A percentile compares a stretch with the other conserved stretches of the same genome.
phyloP scores from a whole-genome alignment of 2,797 vertebrate species.

The Notolepis coatsorum region DNA sequence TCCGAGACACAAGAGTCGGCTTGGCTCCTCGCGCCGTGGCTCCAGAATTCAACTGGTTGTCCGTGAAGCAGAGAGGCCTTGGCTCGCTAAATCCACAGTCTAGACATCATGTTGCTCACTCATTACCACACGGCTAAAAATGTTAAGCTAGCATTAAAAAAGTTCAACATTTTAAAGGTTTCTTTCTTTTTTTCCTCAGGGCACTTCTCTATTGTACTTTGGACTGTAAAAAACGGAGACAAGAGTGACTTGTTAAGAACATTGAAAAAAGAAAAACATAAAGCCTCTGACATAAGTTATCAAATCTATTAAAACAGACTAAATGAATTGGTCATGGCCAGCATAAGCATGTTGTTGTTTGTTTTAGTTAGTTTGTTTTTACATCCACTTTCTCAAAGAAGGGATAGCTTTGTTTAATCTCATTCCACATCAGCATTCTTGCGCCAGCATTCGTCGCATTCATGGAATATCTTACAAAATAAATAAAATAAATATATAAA shows the following conservation, averaged over 20 bases:
- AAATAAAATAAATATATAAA: too few relatives aligned
- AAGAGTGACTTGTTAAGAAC: constrained; percentile 57
- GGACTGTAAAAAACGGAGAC: constrained; percentile 47
- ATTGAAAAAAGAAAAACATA: constrained; percentile 48
- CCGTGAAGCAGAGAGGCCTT: constrained; percentile 56
- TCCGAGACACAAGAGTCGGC: constrained; percentile 54
- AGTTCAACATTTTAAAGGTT: constrained; percentile 34
- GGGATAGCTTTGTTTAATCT: constrained; percentile 54
- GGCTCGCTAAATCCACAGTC: constrained; percentile 62
- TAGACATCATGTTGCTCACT: constrained; percentile 48
- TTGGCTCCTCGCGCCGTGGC: constrained; percentile 62
- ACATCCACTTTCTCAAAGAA: constrained; percentile 63
- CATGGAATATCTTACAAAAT: constrained; percentile 75
- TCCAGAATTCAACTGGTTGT: constrained; percentile 48
- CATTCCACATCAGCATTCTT: constrained; percentile 70
- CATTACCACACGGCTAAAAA: constrained; percentile 55
- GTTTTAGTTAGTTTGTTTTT: constrained; percentile 38
- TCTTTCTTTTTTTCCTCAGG: too few relatives aligned
- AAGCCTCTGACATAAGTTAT: constrained; percentile 59
- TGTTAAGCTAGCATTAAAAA: constrained; percentile 57
- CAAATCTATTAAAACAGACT: constrained; percentile 64
- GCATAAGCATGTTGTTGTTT: constrained; percentile 52
- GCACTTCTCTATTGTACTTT: constrained; percentile 32
- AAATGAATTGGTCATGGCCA: constrained; percentile 54
- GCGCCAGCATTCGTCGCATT: constrained; percentile 74